Evolutionary conservation across 2,113 vertebrate genomes (phyloP).

Genomic region (Pavo muticus): DNA sequence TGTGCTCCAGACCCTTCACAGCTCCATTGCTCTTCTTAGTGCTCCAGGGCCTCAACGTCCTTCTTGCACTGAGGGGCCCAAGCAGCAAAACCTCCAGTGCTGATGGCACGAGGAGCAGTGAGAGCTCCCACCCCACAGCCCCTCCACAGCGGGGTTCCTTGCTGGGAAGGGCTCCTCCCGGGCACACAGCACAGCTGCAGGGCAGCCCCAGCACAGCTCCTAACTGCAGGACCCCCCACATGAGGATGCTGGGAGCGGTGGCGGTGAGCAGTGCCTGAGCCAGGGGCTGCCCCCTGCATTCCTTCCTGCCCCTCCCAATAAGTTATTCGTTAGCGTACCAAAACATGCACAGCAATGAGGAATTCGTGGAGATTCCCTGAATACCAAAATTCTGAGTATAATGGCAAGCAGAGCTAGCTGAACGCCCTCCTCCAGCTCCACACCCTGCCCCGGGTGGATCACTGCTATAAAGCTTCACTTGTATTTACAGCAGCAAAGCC

Average conservation of each 20-base stretch:
- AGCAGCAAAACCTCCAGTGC: neutral
- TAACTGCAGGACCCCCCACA: neutral
- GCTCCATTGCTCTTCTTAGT: no score
- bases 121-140: fast-evolving
- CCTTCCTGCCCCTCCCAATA: constrained; percentile 47
- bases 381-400: constrained; percentile 65
- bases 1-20: no score
- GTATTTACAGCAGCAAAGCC: neutral
- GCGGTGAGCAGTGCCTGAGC: neutral
- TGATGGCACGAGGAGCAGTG: neutral
- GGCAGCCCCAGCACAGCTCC: neutral
- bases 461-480: neutral
- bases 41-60: no score
- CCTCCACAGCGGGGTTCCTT: fast-evolving
- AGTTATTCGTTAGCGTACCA: constrained; percentile 54
- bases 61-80: no score
- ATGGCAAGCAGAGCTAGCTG: constrained; percentile 18
- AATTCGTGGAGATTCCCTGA: constrained; percentile 67
- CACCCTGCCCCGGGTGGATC: constrained; percentile 53
- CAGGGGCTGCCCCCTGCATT: neutral
- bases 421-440: constrained; percentile 47
- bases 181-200: neutral
- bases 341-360: constrained; percentile 46
- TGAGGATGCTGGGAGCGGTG: neutral
- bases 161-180: neutral